Base-by-base conservation (phyloP, 2,797 vertebrate species). In the Helostoma temminkii region DNA sequence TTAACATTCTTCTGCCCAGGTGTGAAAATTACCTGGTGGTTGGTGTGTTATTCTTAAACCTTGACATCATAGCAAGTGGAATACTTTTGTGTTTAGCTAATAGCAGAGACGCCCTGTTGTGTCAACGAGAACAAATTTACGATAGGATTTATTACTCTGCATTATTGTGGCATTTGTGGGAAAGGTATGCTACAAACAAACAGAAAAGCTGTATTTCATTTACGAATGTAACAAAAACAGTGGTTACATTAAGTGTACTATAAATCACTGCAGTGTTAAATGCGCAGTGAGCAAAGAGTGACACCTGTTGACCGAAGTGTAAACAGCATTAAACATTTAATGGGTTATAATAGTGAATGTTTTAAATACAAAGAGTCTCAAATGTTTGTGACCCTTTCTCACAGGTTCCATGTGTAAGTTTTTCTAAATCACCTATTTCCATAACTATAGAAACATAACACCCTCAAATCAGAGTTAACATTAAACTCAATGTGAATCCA, bases 41-140 rank as follows among this genome's bases (percentile, higher is more conserved):
- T 47, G 47, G 11, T 3, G 7, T 69, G 37, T 61, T 66, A 24
- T 73, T 71, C 19, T 57, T 69, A 9, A 28, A 70, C 21, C 32
- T 34, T 53, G 45, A 57, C 49, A 42, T 24, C 48, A 48, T 0
- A 6, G 52, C 12, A 56, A 69, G 55, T 28, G 37, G 68, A 78
- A 79, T 80, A 67, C 60, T 53, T 87, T 52, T 47, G 47, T 54
- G 68, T 74, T 66, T 61, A 69, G 50, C 22, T 76, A 55, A 73
- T 62, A 59, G 22, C 26, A 49, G 62, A 36, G 18, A 68, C 52
- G 36, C 65, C 75, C 73, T 59, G 67, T 62, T 63, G 37, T 47
- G 59, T 81, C 70, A 82, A 68, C 66, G 73, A 61, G n/a, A 21
- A 4, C 45, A 34, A 57, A 81, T 83, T 78, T 71, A 74, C 47